Evolutionary conservation across 2,113 vertebrate species (phyloP).

Genomic region (Hippolais icterina): DNA sequence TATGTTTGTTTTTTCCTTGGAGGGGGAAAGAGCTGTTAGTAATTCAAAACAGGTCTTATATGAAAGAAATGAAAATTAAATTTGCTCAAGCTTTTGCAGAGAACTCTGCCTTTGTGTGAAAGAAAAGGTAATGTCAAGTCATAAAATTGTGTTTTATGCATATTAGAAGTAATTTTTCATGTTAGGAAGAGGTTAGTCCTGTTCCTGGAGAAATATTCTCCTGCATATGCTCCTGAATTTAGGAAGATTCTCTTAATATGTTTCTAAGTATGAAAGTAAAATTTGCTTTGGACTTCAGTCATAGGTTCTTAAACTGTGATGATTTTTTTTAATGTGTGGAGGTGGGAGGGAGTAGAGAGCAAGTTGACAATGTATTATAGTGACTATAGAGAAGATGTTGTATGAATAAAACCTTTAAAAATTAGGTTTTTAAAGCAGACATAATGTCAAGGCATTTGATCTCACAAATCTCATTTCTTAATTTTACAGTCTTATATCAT

Average conservation of each 20-base stretch:
- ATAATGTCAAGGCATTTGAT: background rate
- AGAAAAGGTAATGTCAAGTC: background rate
- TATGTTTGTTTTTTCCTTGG: background rate
- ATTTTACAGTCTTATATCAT: background rate
- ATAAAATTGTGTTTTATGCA: background rate
- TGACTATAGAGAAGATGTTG: background rate
- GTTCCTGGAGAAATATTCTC: background rate
- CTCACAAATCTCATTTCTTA: background rate
- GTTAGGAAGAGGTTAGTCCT: background rate
- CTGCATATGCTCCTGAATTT: background rate
- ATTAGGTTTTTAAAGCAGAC: background rate
- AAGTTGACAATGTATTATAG: background rate
- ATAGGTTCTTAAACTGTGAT: background rate
- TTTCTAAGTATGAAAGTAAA: background rate
- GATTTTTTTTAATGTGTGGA: background rate
- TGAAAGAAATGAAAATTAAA: background rate
- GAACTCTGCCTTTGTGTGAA: background rate
- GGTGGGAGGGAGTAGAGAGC: background rate
- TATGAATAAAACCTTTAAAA: background rate
- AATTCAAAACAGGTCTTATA: background rate
- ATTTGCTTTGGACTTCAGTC: background rate
- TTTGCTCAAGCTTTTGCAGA: background rate
- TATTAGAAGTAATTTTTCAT: background rate
- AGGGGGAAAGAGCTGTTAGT: background rate
- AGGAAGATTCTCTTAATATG: background rate